These are phyloP conservation scores for Cephus spinipes DNA, from an alignment of 2,888 invertebrate genomes.

Conservation along the genomic window DNA sequence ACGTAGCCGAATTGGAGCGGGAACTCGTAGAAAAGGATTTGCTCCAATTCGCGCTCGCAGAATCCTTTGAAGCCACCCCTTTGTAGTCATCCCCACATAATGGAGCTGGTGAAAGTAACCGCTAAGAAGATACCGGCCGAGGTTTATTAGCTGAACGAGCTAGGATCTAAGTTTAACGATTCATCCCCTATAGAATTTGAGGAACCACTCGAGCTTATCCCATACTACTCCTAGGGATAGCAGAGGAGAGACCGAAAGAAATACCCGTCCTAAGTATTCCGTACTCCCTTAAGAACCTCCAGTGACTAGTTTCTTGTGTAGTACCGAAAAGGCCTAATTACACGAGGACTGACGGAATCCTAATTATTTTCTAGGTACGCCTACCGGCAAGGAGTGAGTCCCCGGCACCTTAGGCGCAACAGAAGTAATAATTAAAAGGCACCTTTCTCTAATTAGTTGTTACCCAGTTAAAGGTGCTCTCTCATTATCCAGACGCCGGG, in stretches of 20 bases:
- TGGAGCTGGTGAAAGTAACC: neutral
- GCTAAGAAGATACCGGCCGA: neutral
- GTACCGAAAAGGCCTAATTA: constrained; percentile 42
- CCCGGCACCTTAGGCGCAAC: neutral
- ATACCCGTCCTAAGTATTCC: neutral
- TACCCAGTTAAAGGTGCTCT: constrained; percentile 27
- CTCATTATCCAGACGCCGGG: constrained; percentile 26
- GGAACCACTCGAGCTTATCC: neutral
- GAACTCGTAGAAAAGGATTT: constrained; percentile 58
- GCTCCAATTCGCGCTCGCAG: constrained; percentile 54
- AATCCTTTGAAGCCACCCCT: constrained; percentile 45
- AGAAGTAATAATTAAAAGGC: constrained; percentile 38
- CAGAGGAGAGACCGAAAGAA: neutral
- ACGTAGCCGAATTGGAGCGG: constrained; percentile 45
- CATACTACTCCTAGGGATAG: neutral
- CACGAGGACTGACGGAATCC: constrained; percentile 29
- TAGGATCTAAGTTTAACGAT: neutral
- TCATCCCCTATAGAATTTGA: neutral
- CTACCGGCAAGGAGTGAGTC: constrained; percentile 28
- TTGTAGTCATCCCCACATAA: constrained; percentile 38
- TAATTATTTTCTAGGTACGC: constrained; percentile 49
- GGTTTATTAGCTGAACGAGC: neutral
- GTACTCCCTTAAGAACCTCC: neutral
- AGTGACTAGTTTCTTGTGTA: neutral
- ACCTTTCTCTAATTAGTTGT: constrained; percentile 52